phyloP scores from a whole-genome alignment of 1,140 invertebrate species.

The Chlorops oryzae region DNA sequence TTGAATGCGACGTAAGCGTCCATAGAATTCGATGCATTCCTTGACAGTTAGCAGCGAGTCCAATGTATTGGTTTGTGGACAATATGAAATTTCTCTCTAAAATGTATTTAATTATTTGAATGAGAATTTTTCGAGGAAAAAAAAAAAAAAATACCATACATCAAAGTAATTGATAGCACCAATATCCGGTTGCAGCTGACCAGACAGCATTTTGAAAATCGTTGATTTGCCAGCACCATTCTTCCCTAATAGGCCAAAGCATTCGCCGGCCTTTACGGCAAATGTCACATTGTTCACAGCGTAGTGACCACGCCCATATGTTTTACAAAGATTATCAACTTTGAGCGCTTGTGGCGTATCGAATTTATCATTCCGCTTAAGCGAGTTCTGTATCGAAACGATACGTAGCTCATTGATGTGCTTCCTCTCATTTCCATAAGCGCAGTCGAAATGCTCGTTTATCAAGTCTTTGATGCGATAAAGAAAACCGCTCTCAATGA shows the following conservation, averaged over 20 bases:
- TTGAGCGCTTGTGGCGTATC: constrained; percentile 20
- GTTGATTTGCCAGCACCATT: constrained; percentile 71
- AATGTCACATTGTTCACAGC: constrained; percentile 42
- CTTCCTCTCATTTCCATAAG: constrained; percentile 21
- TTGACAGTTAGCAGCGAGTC: constrained; percentile 63
- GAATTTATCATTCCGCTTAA: constrained; percentile 16
- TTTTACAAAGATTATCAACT: constrained; percentile 36
- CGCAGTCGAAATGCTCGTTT: constrained; percentile 19
- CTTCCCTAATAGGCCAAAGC: constrained; percentile 69
- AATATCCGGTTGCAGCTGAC: constrained; percentile 53
- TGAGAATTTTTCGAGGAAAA: background rate
- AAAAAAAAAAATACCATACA: constrained; percentile 19
- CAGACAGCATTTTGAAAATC: constrained; percentile 68
- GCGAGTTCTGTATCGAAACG: constrained; percentile 24
- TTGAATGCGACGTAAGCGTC: constrained; percentile 49
- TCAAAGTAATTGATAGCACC: constrained; percentile 51
- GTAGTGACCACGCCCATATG: constrained; percentile 30
- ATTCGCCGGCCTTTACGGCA: constrained; percentile 47
- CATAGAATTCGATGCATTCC: constrained; percentile 53
- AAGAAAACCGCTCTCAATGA: constrained; percentile 52
- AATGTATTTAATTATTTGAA: constrained; percentile 3
- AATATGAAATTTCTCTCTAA: constrained; percentile 56
- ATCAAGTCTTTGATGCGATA: constrained; percentile 19
- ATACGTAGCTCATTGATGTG: constrained; percentile 35
- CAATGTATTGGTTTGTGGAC: constrained; percentile 77